phyloP scores from a whole-genome alignment of 2,797 vertebrate genomes.

The Hydrolagus colliei region DNA sequence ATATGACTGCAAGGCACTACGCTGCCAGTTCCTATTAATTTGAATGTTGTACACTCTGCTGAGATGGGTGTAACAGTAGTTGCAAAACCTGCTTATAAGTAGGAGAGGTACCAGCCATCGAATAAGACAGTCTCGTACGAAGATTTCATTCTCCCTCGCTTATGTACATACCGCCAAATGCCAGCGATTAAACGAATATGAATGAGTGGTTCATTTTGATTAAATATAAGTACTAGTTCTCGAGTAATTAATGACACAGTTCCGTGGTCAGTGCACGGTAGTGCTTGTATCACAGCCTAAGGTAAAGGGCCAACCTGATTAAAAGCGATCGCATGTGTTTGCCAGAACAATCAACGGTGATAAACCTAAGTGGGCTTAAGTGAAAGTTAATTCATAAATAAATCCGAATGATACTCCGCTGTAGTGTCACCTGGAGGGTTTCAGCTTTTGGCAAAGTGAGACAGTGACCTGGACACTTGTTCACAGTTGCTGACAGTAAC shows the following conservation, averaged over 20 bases:
- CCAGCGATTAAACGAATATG: not conserved
- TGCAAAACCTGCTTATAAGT: not conserved
- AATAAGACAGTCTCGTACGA: not conserved
- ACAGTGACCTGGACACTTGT: not conserved
- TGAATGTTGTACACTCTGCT: not conserved
- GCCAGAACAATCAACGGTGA: not conserved
- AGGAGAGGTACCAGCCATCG: not conserved
- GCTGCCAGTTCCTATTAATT: not conserved
- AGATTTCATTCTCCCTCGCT: not conserved
- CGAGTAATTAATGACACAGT: not conserved
- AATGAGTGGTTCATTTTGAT: not conserved
- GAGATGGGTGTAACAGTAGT: not conserved
- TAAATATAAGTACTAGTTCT: not conserved
- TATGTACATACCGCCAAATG: not conserved
- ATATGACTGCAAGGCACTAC: too few species aligned
- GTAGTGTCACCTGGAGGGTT: not conserved
- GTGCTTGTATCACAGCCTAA: not conserved
- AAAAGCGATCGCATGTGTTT: not conserved
- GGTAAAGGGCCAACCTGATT: conserved; percentile 11
- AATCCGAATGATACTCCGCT: not conserved
- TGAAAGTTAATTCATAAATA: not conserved
- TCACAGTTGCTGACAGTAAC: not conserved
- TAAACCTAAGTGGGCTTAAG: not conserved
- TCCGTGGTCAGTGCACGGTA: not conserved
- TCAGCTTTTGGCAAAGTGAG: not conserved